Evolutionary conservation across 1,140 invertebrate genomes (phyloP).

Genomic region (Phenacoccus solenopsis): DNA sequence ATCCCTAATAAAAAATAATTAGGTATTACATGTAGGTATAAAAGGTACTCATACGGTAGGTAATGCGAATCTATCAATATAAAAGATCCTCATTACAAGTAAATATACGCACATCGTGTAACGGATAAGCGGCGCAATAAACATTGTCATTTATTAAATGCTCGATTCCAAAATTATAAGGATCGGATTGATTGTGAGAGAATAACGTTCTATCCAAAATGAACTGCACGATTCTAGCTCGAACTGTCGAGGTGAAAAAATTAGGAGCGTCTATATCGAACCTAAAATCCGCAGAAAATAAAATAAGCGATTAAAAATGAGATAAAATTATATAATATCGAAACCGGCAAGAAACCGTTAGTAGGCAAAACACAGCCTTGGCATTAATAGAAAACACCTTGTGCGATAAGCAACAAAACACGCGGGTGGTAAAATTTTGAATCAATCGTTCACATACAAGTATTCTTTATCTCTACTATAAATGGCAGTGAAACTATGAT

Average conservation of each 20-base stretch:
- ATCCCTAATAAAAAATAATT: slow-evolving; percentile 7
- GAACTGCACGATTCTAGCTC: slow-evolving; percentile 79
- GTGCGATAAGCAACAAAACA: not conserved
- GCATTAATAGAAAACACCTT: too few relatives aligned
- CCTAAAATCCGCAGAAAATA: slow-evolving; percentile 14
- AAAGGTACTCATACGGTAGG: too few relatives aligned
- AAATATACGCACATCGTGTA: slow-evolving; percentile 72
- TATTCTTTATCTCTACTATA: slow-evolving; percentile 15
- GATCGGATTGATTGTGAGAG: slow-evolving; percentile 44
- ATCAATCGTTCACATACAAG: slow-evolving; percentile 61
- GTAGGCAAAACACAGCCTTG: not conserved
- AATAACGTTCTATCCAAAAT: slow-evolving; percentile 80
- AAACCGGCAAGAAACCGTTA: not conserved
- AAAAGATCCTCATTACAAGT: not conserved
- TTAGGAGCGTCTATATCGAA: slow-evolving; percentile 71
- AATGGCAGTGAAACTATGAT: slow-evolving; percentile 20
- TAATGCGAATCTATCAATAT: not conserved
- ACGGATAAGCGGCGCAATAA: slow-evolving; percentile 73
- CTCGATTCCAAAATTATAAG: slow-evolving; percentile 71
- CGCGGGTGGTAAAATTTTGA: too few relatives aligned
- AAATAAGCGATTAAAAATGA: not conserved
- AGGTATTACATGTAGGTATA: too few relatives aligned
- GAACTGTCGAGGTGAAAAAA: slow-evolving; percentile 74
- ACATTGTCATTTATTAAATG: slow-evolving; percentile 59
- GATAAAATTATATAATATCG: not conserved